Evolutionary conservation across 2,797 vertebrate species (phyloP), one percentile per base, ranked within the genome.

Genomic region (Acanthis flammea): DNA sequence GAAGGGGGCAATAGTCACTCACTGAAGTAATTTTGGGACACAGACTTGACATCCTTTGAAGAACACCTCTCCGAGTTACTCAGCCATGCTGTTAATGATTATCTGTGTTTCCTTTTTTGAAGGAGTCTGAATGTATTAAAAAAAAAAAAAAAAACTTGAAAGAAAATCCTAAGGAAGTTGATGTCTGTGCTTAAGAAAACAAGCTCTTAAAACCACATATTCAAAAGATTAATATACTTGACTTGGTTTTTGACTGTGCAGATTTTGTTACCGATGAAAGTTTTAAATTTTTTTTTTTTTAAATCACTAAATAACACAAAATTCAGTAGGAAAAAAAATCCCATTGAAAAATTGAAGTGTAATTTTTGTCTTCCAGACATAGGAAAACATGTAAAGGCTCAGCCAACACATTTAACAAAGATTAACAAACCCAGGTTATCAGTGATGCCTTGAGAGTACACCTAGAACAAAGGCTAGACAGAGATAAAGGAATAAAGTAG

Each of bases 1-100:
- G 83, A 72, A 78, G 96, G 80, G n/a, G 95, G 96, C 95, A 96
- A 87, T 75, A 96, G 68, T 58, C 6, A 60, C 73, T 25, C 1
- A 4, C 47, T 47, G 42, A 51, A 61, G 27, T 39, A 5, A 6
- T 23, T 37, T 23, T 41, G 24, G 54, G 13, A 23, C 19, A 4
- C 28, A 13, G 24, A 7, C 12, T 31, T 1, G 0, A 8, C 22
- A 25, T 47, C 47, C 2, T 4, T 23, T 54, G 17, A 19, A 14
- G 5, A 47, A 11, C 27, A 24, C 27, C 4, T 65, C 22, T 58
- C 18, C n/a, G 10, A 54, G 35, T 51, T 27, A 15, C 12, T 6
- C 4, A 7, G 10, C 39, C 24, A 35, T 19, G 60, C 51, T 54
- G 51, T 16, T 67, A 9, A 27, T 10, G 22, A 25, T 31, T 78